Conservation (phyloP, 2,888 invertebrate species). For the Acanthopleura granulata region DNA sequence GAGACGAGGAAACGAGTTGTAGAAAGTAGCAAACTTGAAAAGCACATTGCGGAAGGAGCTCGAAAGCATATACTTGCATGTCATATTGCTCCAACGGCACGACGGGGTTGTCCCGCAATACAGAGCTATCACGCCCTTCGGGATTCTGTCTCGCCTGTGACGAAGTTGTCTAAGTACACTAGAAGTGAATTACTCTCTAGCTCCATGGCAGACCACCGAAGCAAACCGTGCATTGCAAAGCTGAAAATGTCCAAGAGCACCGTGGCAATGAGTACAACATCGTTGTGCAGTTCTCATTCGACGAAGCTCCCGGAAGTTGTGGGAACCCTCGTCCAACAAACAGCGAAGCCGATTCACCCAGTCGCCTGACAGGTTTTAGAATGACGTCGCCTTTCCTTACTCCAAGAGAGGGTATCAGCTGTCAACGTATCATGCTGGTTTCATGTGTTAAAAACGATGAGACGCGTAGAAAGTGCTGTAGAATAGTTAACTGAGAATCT, state of each 20-base stretch:
- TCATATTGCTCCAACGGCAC: not conserved
- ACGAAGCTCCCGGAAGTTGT: constrained; percentile 5
- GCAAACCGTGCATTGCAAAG: not conserved
- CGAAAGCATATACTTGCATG: not conserved
- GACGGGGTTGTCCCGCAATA: constrained; percentile 1
- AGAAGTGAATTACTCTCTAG: not conserved
- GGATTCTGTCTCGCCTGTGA: not conserved
- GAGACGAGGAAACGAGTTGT: not conserved
- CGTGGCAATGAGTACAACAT: not conserved
- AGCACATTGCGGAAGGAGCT: constrained; percentile 7
- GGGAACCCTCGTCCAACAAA: not conserved
- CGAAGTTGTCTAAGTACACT: not conserved
- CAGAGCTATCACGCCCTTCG: not conserved
- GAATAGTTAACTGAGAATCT: no score
- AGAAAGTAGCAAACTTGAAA: not conserved
- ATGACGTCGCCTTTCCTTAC: no score
- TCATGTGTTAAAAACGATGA: no score
- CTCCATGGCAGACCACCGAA: not conserved
- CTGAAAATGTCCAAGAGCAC: not conserved
- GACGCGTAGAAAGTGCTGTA: no score
- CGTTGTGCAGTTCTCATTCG: not conserved
- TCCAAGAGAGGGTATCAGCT: no score
- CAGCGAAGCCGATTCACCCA: not conserved
- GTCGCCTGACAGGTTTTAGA: not conserved
- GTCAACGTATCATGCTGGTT: no score